Evolutionary conservation across 1,140 invertebrate genomes (phyloP).

Genomic region (Drosophila auraria): DNA sequence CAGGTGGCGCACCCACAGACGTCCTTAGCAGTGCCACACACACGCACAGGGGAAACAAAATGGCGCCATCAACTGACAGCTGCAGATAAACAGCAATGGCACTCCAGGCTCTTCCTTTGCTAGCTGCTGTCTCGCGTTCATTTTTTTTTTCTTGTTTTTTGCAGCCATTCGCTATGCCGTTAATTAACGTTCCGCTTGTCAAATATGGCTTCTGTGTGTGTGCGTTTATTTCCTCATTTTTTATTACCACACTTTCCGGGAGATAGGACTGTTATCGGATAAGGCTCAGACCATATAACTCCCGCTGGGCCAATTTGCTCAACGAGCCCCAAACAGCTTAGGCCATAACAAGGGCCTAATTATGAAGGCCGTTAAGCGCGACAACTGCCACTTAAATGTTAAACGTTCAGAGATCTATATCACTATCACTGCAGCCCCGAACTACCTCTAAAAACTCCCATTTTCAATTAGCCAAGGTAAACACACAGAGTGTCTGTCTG

Average conservation of each 20-base stretch:
- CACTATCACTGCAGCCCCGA: no score
- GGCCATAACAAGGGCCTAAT: constrained; percentile 57
- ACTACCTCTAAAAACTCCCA: background rate
- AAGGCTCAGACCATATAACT: constrained; percentile 13
- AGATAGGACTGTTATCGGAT: constrained; percentile 20
- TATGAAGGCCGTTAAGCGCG: constrained; percentile 34
- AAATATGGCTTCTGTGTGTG: constrained; percentile 32
- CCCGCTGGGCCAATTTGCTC: constrained; percentile 64
- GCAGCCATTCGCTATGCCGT: constrained; percentile 48
- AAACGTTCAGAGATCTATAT: constrained; percentile 1
- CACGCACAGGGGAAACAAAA: constrained; percentile 25
- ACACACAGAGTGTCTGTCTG: background rate
- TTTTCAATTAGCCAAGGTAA: constrained; percentile 40
- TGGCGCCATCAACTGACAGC: constrained; percentile 65
- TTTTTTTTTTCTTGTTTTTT: constrained; percentile 3
- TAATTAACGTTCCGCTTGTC: constrained; percentile 71
- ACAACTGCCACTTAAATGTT: constrained; percentile 36
- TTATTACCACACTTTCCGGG: constrained; percentile 48
- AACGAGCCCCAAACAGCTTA: constrained; percentile 34
- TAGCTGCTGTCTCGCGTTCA: constrained; percentile 7
- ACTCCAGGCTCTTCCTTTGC: constrained; percentile 27
- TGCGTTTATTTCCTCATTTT: constrained; percentile 36
- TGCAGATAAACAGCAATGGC: constrained; percentile 63
- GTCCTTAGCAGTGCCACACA: background rate
- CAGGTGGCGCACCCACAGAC: constrained; percentile 47